A percentile compares a stretch with the other conserved stretches of the same genome.
These are phyloP conservation scores for Drosophila athabasca DNA, from an alignment of 1,140 invertebrate genomes.

Conservation along the genomic window DNA sequence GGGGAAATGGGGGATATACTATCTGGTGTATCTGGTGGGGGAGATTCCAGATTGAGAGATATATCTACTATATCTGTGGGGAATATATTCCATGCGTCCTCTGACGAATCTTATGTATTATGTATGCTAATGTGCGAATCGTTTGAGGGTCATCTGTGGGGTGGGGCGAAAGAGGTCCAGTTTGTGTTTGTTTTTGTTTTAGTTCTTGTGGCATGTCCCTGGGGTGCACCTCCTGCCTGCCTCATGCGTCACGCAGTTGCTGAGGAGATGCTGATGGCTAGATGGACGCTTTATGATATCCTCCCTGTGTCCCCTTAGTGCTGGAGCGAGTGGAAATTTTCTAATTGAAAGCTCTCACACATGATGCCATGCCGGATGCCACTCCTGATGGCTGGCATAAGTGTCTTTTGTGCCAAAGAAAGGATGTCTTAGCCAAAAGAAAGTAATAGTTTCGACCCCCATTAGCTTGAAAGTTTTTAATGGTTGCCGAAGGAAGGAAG, in stretches of 20 bases:
- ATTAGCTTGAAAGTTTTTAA: conserved; percentile 58
- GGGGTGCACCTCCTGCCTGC: background rate
- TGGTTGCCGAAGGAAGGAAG: conserved; percentile 2
- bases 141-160: conserved; percentile 11
- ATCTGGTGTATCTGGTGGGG: conserved; percentile 6
- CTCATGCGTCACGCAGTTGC: conserved; percentile 22
- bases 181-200: background rate
- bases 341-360: conserved; percentile 59
- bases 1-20: too few species aligned
- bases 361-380: conserved; percentile 13
- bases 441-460: conserved; percentile 48
- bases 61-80: conserved; percentile 16
- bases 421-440: conserved; percentile 4
- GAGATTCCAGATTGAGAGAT: too few species aligned
- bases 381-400: too few species aligned
- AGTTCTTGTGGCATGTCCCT: conserved; percentile 6
- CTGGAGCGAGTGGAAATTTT: conserved; percentile 52
- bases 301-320: conserved; percentile 61
- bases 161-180: too few species aligned
- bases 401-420: too few species aligned
- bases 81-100: background rate
- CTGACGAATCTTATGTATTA: conserved; percentile 27
- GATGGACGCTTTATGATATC: conserved; percentile 35
- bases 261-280: conserved; percentile 12
- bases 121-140: conserved; percentile 41